Base-by-base conservation (phyloP, 2,888 invertebrate genomes). In the Barypeithes pellucidus region DNA sequence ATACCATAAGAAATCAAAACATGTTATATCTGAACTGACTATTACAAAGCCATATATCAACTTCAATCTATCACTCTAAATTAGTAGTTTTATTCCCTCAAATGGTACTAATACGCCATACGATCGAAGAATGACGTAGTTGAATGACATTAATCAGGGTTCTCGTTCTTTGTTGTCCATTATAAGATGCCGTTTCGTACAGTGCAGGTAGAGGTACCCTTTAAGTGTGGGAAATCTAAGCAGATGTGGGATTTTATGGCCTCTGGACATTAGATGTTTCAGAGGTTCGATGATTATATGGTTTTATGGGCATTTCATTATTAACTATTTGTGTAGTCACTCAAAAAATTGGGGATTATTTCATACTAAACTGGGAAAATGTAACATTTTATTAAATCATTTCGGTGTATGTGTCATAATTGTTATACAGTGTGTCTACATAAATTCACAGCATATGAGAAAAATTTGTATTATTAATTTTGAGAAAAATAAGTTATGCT, bases 1-100 rank as follows among this genome's bases (percentile, higher is more conserved):
- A 43, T n/a, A 22, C 61, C 41, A 61, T 14, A 61, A 18, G 12
- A 57, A 52, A 57, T 57, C 33, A 57, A 57, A 57, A 57, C 54
- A 57, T 33, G 18, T 29, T 33, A n/a, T 24, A 52, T 52, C n/a
- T 24, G 20, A 52, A 52, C 5, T 47, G 18, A 2, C 7, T 9
- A 57, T 16, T 2, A 18, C 0, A 33, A 9, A 2, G 16, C 8
- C 12, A 12, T 29, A 29, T 14, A 29, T 52, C 29, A 52, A 52
- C 33, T 16, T 33, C 14, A 33, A 57, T 57, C 18, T 57, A 57
- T 33, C 33, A 57, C 33, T 57, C n/a, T 33, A 33, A 33, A 57
- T 18, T 33, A 57, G 54, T 57, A 33, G 16, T 57, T 33, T 57
- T 8, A 57, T 57, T 57, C 18, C 33, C 7, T 33, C 33, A 16